Evolutionary conservation across 2,888 invertebrate genomes (phyloP).

Genomic region (Argyresthia albistria): DNA sequence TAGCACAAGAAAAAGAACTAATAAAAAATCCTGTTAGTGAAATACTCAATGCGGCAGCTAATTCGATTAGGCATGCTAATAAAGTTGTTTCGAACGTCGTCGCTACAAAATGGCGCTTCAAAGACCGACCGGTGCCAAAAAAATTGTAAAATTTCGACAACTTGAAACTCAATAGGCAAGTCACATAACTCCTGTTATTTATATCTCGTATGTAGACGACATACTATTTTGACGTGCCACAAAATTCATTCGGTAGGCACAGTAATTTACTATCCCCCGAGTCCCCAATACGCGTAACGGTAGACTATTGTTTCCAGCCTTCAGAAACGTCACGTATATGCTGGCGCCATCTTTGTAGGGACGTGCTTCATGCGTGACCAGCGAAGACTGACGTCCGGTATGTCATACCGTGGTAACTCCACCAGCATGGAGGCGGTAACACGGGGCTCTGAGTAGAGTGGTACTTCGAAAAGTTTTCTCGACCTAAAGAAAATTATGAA

Average conservation of each 20-base stretch:
- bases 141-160: too few species aligned
- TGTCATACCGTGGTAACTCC: not conserved
- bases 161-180: too few species aligned
- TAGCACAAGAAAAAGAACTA: not conserved
- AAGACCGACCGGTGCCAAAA: too few species aligned
- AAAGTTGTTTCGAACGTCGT: constrained; percentile 30
- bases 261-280: constrained; percentile 32
- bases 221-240: constrained; percentile 24
- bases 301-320: constrained; percentile 55
- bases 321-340: constrained; percentile 53
- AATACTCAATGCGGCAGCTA: constrained; percentile 10
- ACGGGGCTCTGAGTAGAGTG: constrained; percentile 29
- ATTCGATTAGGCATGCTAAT: constrained; percentile 11
- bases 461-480: constrained; percentile 29
- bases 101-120: too few species aligned
- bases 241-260: constrained; percentile 43
- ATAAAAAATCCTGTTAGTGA: constrained; percentile 4
- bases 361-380: constrained; percentile 50
- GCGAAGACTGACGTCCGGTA: constrained; percentile 9
- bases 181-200: too few species aligned
- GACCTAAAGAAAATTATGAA: constrained; percentile 64
- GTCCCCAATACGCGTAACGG: constrained; percentile 65
- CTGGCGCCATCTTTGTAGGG: constrained; percentile 56
- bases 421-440: not conserved
- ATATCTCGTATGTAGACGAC: too few species aligned